Percentiles rank a stretch among this genome's conserved stretches.
Conservation (phyloP, 2,888 invertebrate genomes). For the Xanthorhoe spadicearia region DNA sequence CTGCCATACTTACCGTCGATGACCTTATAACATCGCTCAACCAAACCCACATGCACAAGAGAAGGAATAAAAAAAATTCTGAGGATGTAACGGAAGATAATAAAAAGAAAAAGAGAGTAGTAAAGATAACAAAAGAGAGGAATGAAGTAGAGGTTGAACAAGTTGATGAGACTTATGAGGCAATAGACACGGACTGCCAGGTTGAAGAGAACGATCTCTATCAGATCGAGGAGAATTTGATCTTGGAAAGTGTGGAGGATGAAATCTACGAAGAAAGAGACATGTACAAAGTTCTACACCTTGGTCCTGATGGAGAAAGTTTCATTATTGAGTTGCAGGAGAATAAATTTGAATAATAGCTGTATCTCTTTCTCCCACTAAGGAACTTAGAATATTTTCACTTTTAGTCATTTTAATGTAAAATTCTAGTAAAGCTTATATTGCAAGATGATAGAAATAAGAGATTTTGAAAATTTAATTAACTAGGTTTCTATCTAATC, state of each 20-base stretch:
- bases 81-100: background rate
- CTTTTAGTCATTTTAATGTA: background rate
- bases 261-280: conserved; percentile 17
- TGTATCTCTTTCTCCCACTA: background rate
- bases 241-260: conserved; percentile 24
- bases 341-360: background rate
- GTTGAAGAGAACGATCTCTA: conserved; percentile 5
- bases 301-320: conserved; percentile 19
- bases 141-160: background rate
- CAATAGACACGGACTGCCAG: background rate
- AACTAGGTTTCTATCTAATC: too few relatives aligned
- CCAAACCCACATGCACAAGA: conserved; percentile 45
- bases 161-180: background rate
- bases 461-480: background rate
- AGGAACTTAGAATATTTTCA: background rate
- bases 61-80: conserved; percentile 16
- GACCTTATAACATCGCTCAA: conserved; percentile 50
- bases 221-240: conserved; percentile 17
- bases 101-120: background rate
- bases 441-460: background rate
- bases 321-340: conserved; percentile 20
- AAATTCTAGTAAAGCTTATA: background rate
- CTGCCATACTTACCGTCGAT: conserved; percentile 55
- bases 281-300: conserved; percentile 26
- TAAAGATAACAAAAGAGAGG: background rate